Base-by-base conservation (phyloP, 2,888 invertebrate species). In the Cosmorhoe ocellata region DNA sequence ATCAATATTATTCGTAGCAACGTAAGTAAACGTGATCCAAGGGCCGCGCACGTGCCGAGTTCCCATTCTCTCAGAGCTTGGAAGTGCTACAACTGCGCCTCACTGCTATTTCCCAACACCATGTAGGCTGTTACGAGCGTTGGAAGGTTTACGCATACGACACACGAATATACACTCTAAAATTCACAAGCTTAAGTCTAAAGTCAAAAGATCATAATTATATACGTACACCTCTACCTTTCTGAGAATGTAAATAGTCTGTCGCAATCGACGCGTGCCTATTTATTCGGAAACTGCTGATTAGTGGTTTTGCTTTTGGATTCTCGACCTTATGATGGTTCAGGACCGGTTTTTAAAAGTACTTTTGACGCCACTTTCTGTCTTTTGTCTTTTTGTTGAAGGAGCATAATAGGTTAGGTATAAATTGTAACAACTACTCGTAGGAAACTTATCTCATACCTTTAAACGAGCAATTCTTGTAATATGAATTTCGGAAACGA, bases 191-290 rank as follows among this genome's bases (percentile, higher is more conserved):
- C 11, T 56, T 73, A 53, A 61, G 70, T 57, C 18, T 31, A 55
- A 50, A 63, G 56, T 77, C 22, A 33, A 27, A 44, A 34, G 51
- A 40, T 28, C 18, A 18, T 4, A 18, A 18, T 13, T 11, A 24
- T 45, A 38, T 56, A 67, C 66, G 61, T 72, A 74, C 71, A 69
- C 73, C 77, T 79, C 75, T 63, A 74, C 71, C 70, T 73, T 77
- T 79, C 75, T 63, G 58, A 76, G 78, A 76, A 76, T 71, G 69
- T 66, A 70, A 69, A 71, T 67, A 75, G 67, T 65, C 61, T 87
- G 84, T 84, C 71, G 86, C 79, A 87, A 86, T 75, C 61, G 83
- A 79, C 85, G 84, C 85, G 84, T 85, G 85, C 81, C 79, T 70
- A 56, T 64, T 45, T 55, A 52, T 50, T 52, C 51, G 42, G 51